A percentile compares a stretch with the other conserved stretches of the same genome.
phyloP scores from a whole-genome alignment of 2,888 invertebrate species.

The Entomobrya multifasciata region DNA sequence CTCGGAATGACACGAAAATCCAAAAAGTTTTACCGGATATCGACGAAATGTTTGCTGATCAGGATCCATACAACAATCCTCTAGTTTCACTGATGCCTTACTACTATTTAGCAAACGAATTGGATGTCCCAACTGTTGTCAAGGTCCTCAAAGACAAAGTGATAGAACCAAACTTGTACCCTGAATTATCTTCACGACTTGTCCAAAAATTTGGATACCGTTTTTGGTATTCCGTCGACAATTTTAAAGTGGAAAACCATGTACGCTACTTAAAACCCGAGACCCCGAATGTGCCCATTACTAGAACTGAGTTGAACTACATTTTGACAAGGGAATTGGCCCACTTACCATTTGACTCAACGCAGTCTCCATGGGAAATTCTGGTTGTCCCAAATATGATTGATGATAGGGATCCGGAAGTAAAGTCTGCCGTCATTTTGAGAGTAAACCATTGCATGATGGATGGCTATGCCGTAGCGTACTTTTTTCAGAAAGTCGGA shows the following conservation, averaged over 20 bases:
- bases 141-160: background rate
- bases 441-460: constrained; percentile 8
- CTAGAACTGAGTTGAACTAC: background rate
- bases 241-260: constrained; percentile 82
- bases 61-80: background rate
- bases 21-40: background rate
- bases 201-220: constrained; percentile 82
- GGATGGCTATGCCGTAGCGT: constrained; percentile 11
- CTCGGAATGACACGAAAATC: too few relatives aligned
- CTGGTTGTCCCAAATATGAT: constrained; percentile 14
- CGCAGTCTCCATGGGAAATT: background rate
- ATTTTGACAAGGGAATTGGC: background rate
- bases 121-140: background rate
- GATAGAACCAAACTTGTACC: background rate
- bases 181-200: background rate
- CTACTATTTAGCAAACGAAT: background rate
- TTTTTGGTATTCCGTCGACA: constrained; percentile 82
- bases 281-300: constrained; percentile 44
- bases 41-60: background rate
- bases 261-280: constrained; percentile 82
- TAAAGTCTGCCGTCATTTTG: background rate
- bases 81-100: background rate
- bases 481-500: background rate
- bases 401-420: background rate
- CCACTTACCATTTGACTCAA: background rate